phyloP scores from a whole-genome alignment of 2,888 invertebrate species.

The Elgonia sp. region DNA sequence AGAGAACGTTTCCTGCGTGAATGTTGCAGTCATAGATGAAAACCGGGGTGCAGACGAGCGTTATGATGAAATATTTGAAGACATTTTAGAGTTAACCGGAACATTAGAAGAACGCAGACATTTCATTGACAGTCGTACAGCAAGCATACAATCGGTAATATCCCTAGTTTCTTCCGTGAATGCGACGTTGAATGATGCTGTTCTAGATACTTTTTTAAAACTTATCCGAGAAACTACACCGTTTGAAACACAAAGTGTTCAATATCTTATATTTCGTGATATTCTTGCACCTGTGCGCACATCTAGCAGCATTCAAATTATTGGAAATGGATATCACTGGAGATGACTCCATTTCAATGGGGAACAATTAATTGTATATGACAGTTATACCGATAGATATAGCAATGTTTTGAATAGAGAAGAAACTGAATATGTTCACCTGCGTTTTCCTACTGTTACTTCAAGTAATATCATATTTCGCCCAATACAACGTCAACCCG shows the following conservation, averaged over 20 bases:
- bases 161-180: not conserved
- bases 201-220: not conserved
- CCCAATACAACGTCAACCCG: constrained; percentile 55
- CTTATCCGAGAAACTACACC: not conserved
- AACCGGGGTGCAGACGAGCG: not conserved
- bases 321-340: not conserved
- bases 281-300: not conserved
- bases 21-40: not conserved
- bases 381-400: constrained; percentile 1
- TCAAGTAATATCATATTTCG: not conserved
- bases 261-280: not conserved
- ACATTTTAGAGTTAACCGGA: not conserved
- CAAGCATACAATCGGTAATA: not conserved
- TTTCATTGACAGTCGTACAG: not conserved
- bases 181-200: not conserved
- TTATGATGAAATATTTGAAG: not conserved
- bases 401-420: not conserved
- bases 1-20: too few relatives aligned
- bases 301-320: not conserved
- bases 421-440: not conserved
- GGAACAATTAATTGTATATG: not conserved
- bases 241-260: not conserved
- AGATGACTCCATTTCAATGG: not conserved
- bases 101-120: not conserved
- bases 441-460: not conserved